These are phyloP conservation scores for Neuroscelio doddi DNA, from an alignment of 2,888 invertebrate genomes.

Conservation along the genomic window DNA sequence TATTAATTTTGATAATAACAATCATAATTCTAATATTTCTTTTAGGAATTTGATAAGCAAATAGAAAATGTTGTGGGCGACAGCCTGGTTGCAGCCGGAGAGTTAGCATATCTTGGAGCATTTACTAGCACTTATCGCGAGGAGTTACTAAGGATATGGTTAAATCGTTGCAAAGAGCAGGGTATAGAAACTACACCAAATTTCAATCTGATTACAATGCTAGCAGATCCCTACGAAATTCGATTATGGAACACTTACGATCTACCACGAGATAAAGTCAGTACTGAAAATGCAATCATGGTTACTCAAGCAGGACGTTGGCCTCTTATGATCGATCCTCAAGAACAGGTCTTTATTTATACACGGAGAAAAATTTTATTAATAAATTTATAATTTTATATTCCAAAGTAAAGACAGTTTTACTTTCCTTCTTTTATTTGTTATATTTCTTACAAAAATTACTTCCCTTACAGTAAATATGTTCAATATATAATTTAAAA, in stretches of 20 bases:
- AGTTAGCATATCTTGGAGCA: conserved; percentile 93
- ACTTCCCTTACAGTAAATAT: no score
- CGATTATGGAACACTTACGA: conserved; percentile 93
- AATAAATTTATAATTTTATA: conserved; percentile 3
- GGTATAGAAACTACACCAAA: conserved; percentile 82
- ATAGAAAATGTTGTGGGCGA: conserved; percentile 87
- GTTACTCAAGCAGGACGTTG: conserved; percentile 87
- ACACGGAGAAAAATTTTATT: no score
- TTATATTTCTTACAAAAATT: no score
- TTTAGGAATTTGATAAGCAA: conserved; percentile 78
- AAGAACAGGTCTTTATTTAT: conserved; percentile 85
- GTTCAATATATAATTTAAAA: no score
- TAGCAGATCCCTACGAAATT: conserved; percentile 90
- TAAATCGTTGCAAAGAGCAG: conserved; percentile 77
- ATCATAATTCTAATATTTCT: no score
- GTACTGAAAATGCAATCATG: conserved; percentile 93
- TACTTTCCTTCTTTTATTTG: no score
- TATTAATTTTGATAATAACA: no score
- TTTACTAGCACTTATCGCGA: conserved; percentile 84
- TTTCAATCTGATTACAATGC: conserved; percentile 79
- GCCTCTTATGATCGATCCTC: conserved; percentile 96
- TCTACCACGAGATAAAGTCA: conserved; percentile 88
- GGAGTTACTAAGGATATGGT: conserved; percentile 81
- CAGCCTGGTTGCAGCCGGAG: conserved; percentile 88
- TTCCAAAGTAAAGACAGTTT: no score